Evolutionary conservation across 2,113 vertebrate genomes (phyloP), one percentile per base, ranked within the genome.

Genomic region (Chitala chitala): DNA sequence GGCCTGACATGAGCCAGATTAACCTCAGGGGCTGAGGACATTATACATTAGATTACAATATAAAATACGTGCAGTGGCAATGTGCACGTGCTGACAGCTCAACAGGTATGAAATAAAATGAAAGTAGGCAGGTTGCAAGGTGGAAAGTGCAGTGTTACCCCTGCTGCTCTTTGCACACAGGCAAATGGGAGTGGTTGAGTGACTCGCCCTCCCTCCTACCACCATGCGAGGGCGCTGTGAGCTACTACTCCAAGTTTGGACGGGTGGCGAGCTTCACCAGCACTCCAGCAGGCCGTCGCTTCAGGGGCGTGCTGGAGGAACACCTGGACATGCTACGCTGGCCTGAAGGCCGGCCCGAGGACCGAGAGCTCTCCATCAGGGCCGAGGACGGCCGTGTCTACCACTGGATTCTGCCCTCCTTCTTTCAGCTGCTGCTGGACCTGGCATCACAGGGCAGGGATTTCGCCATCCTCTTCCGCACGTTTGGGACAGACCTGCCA

Each of bases 141-240:
- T 4, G 6, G 36, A 33, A 13, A 15, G 15, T 13, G 31, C 2
- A 68, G 29, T 10, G 10, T 48, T 68, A 26, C 4, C 24, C 2
- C 12, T n/a, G n/a, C 46, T 65, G 61, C 36, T 15, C 12, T 36
- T 12, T 33, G 26, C 26, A 59, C 56, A 31, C 80, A 96, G 94
- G 94, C n/a, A 83, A 87, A 75, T 95, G 94, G 94, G 89, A 92
- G 59, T 95, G 94, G 93, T 75, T 91, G 69, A 93, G 92, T 22
- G 91, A 94, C 44, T 69, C 74, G 0, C 89, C 92, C 1, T 94
- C 94, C 1, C 80, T 95, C 58, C 58, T 76, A 0, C 87, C 92
- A 0, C 94, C 94, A 0, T 88, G 86, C 38, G 78, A 84, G 2
- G 89, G 78, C 0, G 93, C 92, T 8, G 81, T 91, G 13, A 93